Base-by-base conservation (phyloP, 2,113 vertebrate genomes). In the Peromyscus polionotus region DNA sequence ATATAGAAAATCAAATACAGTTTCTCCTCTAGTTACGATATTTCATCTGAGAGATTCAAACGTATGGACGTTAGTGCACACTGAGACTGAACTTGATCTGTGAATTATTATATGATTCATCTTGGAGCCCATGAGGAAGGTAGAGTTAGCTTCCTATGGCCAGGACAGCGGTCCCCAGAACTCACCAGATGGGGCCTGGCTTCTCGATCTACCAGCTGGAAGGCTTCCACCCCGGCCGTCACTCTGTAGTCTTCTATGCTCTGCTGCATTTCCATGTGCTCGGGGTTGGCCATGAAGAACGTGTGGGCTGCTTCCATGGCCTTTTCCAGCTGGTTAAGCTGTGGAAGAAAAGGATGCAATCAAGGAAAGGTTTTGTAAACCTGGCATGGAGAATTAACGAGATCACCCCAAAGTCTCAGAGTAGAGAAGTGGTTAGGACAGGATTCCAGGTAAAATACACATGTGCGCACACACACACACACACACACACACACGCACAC, bases 211-310 rank as follows among this genome's bases (percentile, higher is more conserved):
- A 99, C 96, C 97, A 99, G 96, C 84, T 98, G 98, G 24, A 97
- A 97, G 28, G 99, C 98, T 61, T 98, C 86, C 0, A 98, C 97
- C 0, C 99, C 99, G 9, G 99, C 95, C 0, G 97, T 98, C 31
- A 91, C 98, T 97, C 99, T 99, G 98, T 99, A 99, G 96, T 99
- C 99, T 98, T 99, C 99, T 0, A 99, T 98, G 98, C 99, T 98
- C 93, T 99, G 99, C 79, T 99, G 98, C 98, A 99, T 99, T 98
- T 99, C 99, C 98, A 99, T 99, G 95, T 99, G 99, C 97, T 99
- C 99, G 0, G 99, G 99, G 97, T 99, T 99, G 89, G 99, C 99
- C 98, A 99, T 98, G 98, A 99, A 99, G 97, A 99, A 99, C 0
- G 99, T 99, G 92, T 99, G 99, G 80, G 99, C 99, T 7, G 99